Conservation (phyloP, 2,888 invertebrate genomes). For the Ischnus inquisitorius region DNA sequence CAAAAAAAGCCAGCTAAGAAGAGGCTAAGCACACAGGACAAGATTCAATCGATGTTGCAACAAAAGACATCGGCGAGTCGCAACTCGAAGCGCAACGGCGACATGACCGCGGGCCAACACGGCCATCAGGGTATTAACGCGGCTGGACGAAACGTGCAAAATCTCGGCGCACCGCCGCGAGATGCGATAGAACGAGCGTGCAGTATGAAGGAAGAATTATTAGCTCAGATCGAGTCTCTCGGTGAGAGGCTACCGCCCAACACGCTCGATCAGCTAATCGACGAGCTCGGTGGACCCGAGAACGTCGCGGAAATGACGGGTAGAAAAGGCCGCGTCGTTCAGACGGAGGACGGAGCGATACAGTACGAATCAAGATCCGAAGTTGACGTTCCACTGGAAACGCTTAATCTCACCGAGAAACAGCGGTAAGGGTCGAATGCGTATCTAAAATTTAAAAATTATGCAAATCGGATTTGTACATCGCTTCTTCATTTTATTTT, state of each 20-base stretch:
- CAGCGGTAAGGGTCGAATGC: conserved; percentile 85
- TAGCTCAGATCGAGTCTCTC: conserved; percentile 93
- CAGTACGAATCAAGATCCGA: conserved; percentile 98
- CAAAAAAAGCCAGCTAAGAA: conserved; percentile 88
- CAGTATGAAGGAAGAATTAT: conserved; percentile 96
- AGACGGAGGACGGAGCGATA: conserved; percentile 96
- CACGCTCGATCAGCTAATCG: conserved; percentile 99
- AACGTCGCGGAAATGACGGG: conserved; percentile 99
- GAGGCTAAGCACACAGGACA: conserved; percentile 91
- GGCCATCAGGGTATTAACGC: conserved; percentile 86
- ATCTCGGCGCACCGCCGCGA: conserved; percentile 89
- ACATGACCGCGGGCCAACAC: conserved; percentile 81
- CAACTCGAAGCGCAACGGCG: conserved; percentile 85
- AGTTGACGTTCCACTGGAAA: conserved; percentile 97
- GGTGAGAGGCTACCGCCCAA: conserved; percentile 97
- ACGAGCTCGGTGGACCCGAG: conserved; percentile 98
- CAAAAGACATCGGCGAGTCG: conserved; percentile 84
- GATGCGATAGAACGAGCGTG: conserved; percentile 96
- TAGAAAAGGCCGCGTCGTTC: conserved; percentile 96
- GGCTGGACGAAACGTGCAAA: conserved; percentile 81
- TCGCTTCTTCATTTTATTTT: not conserved
- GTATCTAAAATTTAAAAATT: too few relatives aligned
- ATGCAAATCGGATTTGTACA: too few relatives aligned
- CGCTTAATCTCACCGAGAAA: conserved; percentile 97
- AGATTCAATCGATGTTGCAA: conserved; percentile 90